These are phyloP conservation scores for Noctuana brunneofusca DNA, from an alignment of 2,888 invertebrate species.

Conservation along the genomic window DNA sequence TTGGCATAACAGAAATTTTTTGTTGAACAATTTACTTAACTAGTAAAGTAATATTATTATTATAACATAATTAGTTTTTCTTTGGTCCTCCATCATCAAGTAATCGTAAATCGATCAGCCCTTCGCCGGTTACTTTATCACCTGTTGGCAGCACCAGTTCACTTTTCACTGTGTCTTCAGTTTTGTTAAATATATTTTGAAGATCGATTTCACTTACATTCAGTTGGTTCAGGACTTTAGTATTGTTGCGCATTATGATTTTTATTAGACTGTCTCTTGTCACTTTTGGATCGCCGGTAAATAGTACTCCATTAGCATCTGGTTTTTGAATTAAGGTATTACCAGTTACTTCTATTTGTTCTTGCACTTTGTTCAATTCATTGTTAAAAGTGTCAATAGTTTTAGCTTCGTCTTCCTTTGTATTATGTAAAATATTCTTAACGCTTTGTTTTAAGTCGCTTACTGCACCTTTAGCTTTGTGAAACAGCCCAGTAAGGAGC, in stretches of 20 bases:
- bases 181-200: neutral
- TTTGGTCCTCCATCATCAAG: neutral
- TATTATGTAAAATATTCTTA: neutral
- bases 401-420: neutral
- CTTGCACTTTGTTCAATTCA: conserved; percentile 11
- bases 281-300: conserved; percentile 8
- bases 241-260: conserved; percentile 15
- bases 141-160: conserved; percentile 6
- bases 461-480: neutral
- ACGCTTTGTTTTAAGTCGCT: conserved; percentile 1
- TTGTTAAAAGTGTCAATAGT: neutral
- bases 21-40: no score
- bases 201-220: conserved; percentile 14
- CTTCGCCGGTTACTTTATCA: neutral
- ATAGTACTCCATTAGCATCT: neutral
- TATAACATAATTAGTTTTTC: neutral
- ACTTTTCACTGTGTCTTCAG: neutral
- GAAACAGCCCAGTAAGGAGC: conserved; percentile 1
- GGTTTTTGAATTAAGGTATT: conserved; percentile 13
- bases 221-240: conserved; percentile 10
- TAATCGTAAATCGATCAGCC: conserved; percentile 11
- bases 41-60: neutral
- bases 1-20: no score
- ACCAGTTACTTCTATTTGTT: neutral
- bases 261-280: conserved; percentile 16